Percentiles rank a stretch among this genome's conserved stretches.
phyloP scores from a whole-genome alignment of 2,888 invertebrate genomes.

The Melanchra persicariae region DNA sequence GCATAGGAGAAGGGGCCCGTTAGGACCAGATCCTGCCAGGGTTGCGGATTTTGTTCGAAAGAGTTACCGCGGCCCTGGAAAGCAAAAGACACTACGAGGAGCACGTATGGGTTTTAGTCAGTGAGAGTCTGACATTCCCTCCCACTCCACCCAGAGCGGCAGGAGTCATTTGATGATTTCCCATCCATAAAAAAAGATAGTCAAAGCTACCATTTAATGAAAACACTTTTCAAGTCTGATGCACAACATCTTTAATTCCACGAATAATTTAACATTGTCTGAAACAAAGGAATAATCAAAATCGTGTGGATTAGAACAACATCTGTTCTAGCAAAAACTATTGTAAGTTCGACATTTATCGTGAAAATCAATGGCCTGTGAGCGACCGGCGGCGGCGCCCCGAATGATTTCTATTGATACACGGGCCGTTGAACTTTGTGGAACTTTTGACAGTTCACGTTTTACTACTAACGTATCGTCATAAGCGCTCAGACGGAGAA shows the following conservation, averaged over 20 bases:
- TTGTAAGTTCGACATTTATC: constrained; percentile 60
- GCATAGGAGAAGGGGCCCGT: too few species aligned
- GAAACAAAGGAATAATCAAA: constrained; percentile 45
- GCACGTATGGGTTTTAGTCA: too few species aligned
- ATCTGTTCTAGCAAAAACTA: constrained; percentile 50
- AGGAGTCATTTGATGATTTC: too few species aligned
- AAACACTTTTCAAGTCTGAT: constrained; percentile 37
- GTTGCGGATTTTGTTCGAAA: too few species aligned
- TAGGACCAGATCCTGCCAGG: too few species aligned
- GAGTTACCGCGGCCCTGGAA: too few species aligned
- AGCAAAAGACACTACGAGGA: too few species aligned
- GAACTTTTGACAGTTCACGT: constrained; percentile 49
- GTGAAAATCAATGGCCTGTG: constrained; percentile 68
- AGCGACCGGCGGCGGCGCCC: constrained; percentile 30
- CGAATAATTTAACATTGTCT: constrained; percentile 50
- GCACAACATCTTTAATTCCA: constrained; percentile 52
- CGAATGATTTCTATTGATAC: constrained; percentile 55
- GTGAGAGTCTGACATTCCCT: too few species aligned
- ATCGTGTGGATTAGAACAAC: constrained; percentile 52
- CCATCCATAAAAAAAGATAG: too few species aligned
- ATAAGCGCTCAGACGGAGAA: background rate
- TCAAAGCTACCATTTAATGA: background rate
- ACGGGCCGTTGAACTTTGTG: constrained; percentile 58
- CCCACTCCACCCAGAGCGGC: too few species aligned
- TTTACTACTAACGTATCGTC: constrained; percentile 8